These are phyloP conservation scores for Pipistrellus nathusii DNA, from an alignment of 2,797 vertebrate species.

Conservation along the genomic window DNA sequence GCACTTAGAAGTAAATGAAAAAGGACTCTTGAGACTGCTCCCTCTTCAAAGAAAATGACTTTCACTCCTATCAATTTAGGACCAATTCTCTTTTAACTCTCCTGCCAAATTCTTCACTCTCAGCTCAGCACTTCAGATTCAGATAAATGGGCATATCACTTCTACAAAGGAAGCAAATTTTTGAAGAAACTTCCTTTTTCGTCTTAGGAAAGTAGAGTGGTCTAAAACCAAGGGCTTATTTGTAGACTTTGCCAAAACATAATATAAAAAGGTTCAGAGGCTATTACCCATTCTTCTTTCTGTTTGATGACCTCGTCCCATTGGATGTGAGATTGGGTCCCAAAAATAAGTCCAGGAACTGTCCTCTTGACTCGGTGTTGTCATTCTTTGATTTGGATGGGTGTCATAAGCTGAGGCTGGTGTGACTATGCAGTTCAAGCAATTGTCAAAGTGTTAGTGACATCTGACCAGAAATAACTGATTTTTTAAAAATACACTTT, in stretches of 20 bases:
- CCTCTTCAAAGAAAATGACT: conserved; percentile 15
- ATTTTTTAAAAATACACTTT: neutral
- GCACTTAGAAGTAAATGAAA: neutral
- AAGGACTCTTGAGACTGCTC: neutral
- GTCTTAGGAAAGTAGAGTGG: neutral
- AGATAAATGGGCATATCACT: neutral
- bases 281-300: conserved; percentile 74
- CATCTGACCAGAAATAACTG: neutral
- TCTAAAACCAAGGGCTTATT: conserved; percentile 33
- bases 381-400: conserved; percentile 58
- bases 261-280: neutral
- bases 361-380: conserved; percentile 64
- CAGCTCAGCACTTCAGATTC: neutral
- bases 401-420: conserved; percentile 21
- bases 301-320: conserved; percentile 69
- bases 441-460: conserved; percentile 70
- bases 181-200: neutral
- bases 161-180: conserved; percentile 28
- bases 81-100: neutral
- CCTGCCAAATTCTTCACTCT: neutral
- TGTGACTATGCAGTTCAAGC: conserved; percentile 65
- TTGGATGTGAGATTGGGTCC: conserved; percentile 70
- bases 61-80: neutral
- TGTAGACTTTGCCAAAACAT: neutral
- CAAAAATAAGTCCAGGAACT: conserved; percentile 63